phyloP scores from a whole-genome alignment of 2,888 invertebrate species.

The Tridacna crocea region DNA sequence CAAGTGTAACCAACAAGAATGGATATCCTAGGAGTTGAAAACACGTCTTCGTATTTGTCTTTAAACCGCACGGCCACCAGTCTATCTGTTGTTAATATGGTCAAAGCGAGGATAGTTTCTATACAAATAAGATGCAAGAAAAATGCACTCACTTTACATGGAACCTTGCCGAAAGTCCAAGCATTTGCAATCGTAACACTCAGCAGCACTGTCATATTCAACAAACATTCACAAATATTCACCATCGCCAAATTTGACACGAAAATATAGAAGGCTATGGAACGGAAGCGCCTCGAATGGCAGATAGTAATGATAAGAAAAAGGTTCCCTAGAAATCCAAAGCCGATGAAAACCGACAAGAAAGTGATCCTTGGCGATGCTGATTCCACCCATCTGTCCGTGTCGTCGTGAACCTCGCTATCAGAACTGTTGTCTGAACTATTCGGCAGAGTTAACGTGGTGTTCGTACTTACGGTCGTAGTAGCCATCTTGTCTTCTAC shows the following conservation, averaged over 20 bases:
- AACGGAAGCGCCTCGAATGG: slow-evolving; percentile 68
- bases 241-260: slow-evolving; percentile 73
- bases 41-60: slow-evolving; percentile 64
- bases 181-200: slow-evolving; percentile 69
- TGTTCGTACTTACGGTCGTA: slow-evolving; percentile 1
- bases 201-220: slow-evolving; percentile 78
- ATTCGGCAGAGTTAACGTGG: slow-evolving; percentile 10
- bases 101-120: slow-evolving; percentile 69
- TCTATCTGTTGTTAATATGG: slow-evolving; percentile 73
- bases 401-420: slow-evolving; percentile 16
- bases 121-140: slow-evolving; percentile 72
- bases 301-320: slow-evolving; percentile 74
- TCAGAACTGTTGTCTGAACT: slow-evolving; percentile 15
- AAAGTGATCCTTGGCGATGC: slow-evolving; percentile 65
- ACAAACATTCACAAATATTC: slow-evolving; percentile 75
- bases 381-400: slow-evolving; percentile 42
- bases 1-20: slow-evolving; percentile 73
- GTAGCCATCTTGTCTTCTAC: background rate
- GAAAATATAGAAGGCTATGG: slow-evolving; percentile 68
- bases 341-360: slow-evolving; percentile 73
- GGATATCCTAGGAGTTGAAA: slow-evolving; percentile 63
- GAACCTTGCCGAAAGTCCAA: slow-evolving; percentile 71
- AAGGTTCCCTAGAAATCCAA: slow-evolving; percentile 75
- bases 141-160: slow-evolving; percentile 76
- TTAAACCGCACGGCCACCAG: slow-evolving; percentile 72